Evolutionary conservation across 1,140 invertebrate genomes (phyloP).

Genomic region (Eulimnadia texana): DNA sequence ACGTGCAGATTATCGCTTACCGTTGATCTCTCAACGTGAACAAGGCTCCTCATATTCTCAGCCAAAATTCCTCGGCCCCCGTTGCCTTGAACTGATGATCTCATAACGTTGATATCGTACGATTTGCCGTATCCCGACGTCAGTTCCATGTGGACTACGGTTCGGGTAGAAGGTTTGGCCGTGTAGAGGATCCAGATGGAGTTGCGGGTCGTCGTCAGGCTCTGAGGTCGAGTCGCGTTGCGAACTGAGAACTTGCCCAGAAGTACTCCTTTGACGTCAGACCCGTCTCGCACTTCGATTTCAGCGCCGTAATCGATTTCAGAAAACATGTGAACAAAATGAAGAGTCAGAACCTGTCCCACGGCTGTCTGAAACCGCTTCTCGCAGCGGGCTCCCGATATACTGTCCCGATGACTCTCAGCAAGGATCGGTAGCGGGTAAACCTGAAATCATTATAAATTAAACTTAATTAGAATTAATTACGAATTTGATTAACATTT

Average conservation of each 20-base stretch:
- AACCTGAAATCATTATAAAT: too few relatives aligned
- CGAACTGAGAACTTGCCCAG: conserved; percentile 48
- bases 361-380: conserved; percentile 34
- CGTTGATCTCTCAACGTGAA: conserved; percentile 61
- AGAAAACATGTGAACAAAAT: conserved; percentile 61
- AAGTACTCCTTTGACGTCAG: conserved; percentile 47
- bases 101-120: conserved; percentile 73
- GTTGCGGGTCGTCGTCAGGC: conserved; percentile 58
- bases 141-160: conserved; percentile 56
- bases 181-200: conserved; percentile 59
- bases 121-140: conserved; percentile 35
- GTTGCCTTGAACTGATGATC: conserved; percentile 71
- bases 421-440: conserved; percentile 22
- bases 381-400: conserved; percentile 40
- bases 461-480: too few relatives aligned
- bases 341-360: conserved; percentile 64
- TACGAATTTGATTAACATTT: background rate
- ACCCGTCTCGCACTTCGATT: conserved; percentile 63
- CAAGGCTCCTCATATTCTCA: conserved; percentile 63
- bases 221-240: conserved; percentile 70
- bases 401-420: conserved; percentile 20
- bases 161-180: conserved; percentile 48
- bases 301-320: conserved; percentile 30
- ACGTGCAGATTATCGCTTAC: conserved; percentile 77
- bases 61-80: conserved; percentile 79